Base-by-base conservation (phyloP, 2,888 invertebrate genomes). In the Trissoscelio sp. region DNA sequence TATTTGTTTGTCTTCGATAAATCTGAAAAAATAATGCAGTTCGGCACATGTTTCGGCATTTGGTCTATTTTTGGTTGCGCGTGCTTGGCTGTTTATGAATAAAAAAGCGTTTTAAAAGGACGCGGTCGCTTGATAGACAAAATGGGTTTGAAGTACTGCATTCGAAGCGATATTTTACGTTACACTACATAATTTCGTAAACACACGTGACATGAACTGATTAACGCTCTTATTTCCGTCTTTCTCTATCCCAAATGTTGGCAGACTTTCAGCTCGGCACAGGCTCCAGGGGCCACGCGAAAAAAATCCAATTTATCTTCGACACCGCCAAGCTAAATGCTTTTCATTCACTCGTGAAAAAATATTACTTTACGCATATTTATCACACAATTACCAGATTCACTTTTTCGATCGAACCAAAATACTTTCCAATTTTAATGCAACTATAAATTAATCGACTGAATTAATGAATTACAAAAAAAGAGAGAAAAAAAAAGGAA, bases 161-260 rank as follows among this genome's bases (percentile, higher is more conserved):
- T 77, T 77, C 14, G 60, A 66, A 46, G 69, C 74, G 74, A 81
- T 81, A 81, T 77, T 81, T 77, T 73, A 81, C 70, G 60, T 77
- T 73, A 62, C 77, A 66, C 67, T 69, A 57, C 77, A 73, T 77
- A 55, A 81, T 77, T 77, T 57, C 73, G 67, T 77, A 81, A 81
- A 81, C 73, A 81, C 55, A 72, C 58, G 81, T 73, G 77, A 77
- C 81, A 81, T 58, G 77, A 66, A 77, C 73, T 77, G 77, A 81
- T 77, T 81, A 81, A 77, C 77, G 69, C 77, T 53, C 55, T 75
- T 73, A 77, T 72, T 81, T 67, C 69, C 67, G 69, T 79, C 67
- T 64, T 79, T 72, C 58, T 81, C 72, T 58, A 60, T 53, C 64
- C 6, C 22, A 12, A 62, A 24, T 53, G 58, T 62, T 80, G 75